A percentile compares a stretch with the other conserved stretches of the same genome.
Conservation (phyloP, 2,797 vertebrate genomes). For the Gallinago stenura region DNA sequence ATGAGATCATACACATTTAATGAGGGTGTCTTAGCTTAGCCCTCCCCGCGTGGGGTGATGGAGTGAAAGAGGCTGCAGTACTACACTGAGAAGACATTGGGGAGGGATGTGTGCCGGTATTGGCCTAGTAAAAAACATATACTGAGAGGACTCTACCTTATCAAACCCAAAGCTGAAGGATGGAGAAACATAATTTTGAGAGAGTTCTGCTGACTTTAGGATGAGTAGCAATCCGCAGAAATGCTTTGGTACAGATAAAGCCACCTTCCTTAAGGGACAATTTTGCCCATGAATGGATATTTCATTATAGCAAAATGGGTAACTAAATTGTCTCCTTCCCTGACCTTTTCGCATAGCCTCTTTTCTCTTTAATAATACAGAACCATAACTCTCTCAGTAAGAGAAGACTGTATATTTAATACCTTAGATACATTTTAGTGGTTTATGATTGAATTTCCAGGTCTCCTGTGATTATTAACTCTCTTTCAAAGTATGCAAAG, state of each 20-base stretch:
- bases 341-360: not conserved
- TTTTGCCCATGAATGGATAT: not conserved
- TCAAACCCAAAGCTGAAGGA: not conserved
- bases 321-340: not conserved
- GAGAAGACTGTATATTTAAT: not conserved
- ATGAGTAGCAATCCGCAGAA: not conserved
- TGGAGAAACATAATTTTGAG: not conserved
- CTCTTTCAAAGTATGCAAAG: not conserved
- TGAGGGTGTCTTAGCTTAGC: not conserved
- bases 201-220: not conserved
- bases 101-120: not conserved
- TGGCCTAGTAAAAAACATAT: not conserved
- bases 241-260: not conserved
- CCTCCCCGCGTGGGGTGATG: accelerated
- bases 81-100: not conserved
- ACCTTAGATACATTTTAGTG: not conserved
- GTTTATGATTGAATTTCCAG: not conserved
- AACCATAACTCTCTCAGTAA: not conserved
- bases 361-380: not conserved
- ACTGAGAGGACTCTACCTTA: not conserved
- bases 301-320: not conserved
- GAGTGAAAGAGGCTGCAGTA: not conserved
- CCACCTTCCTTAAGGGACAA: not conserved
- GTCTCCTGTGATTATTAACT: not conserved
- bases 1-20: not conserved